These are phyloP conservation scores for Torymus texanus DNA, from an alignment of 2,888 invertebrate genomes.

Conservation along the genomic window DNA sequence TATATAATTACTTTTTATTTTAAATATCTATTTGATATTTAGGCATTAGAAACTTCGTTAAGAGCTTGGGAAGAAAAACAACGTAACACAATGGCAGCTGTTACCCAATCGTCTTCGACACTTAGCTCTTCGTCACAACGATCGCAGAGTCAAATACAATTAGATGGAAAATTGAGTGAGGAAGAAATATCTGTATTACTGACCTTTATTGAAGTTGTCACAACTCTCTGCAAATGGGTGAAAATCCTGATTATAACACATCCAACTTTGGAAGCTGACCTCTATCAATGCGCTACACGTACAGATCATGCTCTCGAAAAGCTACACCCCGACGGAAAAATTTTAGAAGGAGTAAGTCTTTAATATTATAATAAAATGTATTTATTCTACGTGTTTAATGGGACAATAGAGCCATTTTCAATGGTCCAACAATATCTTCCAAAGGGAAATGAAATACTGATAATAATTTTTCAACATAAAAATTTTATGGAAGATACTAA, in stretches of 20 bases:
- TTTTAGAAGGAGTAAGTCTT: slow-evolving; percentile 82
- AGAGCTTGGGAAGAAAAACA: slow-evolving; percentile 92
- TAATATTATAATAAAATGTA: slow-evolving; percentile 1
- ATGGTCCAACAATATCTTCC: no score
- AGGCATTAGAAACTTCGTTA: slow-evolving; percentile 91
- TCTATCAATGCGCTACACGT: slow-evolving; percentile 85
- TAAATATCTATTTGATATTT: background rate
- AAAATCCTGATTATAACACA: slow-evolving; percentile 82
- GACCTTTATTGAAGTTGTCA: slow-evolving; percentile 88
- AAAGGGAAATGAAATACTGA: no score
- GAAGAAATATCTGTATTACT: slow-evolving; percentile 85
- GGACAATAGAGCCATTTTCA: no score
- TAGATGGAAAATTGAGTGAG: slow-evolving; percentile 77
- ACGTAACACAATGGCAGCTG: slow-evolving; percentile 75
- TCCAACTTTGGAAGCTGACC: slow-evolving; percentile 82
- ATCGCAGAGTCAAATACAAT: slow-evolving; percentile 67
- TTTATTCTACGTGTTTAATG: no score
- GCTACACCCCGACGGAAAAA: slow-evolving; percentile 88
- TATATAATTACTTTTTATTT: background rate
- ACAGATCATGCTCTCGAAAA: slow-evolving; percentile 83
- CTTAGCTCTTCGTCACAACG: slow-evolving; percentile 62
- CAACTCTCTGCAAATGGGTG: slow-evolving; percentile 91
- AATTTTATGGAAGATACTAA: no score
- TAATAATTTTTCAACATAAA: no score
- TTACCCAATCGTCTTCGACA: slow-evolving; percentile 68